These are phyloP conservation scores for Drosophila pseudotakahashii DNA, from an alignment of 2,888 invertebrate genomes.

Conservation along the genomic window DNA sequence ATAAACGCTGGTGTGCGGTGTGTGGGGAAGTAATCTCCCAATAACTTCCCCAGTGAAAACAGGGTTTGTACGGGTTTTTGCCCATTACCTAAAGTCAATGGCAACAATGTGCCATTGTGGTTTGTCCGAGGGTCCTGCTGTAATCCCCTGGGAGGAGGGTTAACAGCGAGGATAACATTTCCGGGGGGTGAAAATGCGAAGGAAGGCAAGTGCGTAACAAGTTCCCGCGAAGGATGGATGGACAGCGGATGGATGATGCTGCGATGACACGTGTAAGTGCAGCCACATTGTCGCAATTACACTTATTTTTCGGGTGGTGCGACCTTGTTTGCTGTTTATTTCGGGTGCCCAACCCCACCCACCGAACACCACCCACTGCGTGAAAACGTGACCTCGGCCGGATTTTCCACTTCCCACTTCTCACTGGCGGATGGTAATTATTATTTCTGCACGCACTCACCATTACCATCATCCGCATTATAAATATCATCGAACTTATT, in stretches of 20 bases:
- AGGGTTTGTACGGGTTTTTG: neutral
- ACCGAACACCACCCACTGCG: conserved; percentile 73
- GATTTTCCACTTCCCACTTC: conserved; percentile 34
- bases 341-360: conserved; percentile 70
- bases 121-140: conserved; percentile 43
- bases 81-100: conserved; percentile 60
- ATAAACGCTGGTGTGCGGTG: neutral
- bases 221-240: conserved; percentile 41
- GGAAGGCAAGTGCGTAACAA: conserved; percentile 58
- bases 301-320: conserved; percentile 46
- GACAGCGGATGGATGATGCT: conserved; percentile 33
- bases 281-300: conserved; percentile 81
- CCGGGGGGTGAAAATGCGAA: conserved; percentile 16
- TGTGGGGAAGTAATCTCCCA: conserved; percentile 2
- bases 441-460: conserved; percentile 48
- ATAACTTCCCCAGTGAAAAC: conserved; percentile 1
- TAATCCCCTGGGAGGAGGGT: conserved; percentile 60
- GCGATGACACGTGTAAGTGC: conserved; percentile 78
- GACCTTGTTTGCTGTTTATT: conserved; percentile 72
- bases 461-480: conserved; percentile 4
- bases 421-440: conserved; percentile 58
- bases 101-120: conserved; percentile 67
- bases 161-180: conserved; percentile 36
- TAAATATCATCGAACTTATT: conserved; percentile 57
- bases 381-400: conserved; percentile 77